phyloP scores from a whole-genome alignment of 2,888 invertebrate species.

The Holacanthella duospinosa region DNA sequence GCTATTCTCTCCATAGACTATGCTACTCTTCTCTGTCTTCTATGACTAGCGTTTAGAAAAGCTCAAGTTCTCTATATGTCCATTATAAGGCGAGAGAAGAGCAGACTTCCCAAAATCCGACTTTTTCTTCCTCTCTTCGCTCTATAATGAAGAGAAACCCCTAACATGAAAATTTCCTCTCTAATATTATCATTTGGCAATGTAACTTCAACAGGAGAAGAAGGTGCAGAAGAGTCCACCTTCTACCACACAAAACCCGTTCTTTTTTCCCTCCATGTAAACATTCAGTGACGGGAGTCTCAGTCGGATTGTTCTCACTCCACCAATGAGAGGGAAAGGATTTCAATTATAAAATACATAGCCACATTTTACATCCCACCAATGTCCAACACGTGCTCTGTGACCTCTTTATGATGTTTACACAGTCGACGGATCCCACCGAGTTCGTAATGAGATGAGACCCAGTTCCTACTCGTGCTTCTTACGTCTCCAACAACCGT shows the following conservation, averaged over 20 bases:
- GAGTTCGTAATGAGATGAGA: neutral
- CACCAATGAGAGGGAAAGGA: constrained; percentile 14
- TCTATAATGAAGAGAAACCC: constrained; percentile 26
- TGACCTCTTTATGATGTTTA: neutral
- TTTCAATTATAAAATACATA: constrained; percentile 26
- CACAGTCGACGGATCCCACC: neutral
- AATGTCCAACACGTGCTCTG: neutral
- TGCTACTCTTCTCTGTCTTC: neutral
- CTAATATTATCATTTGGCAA: constrained; percentile 34
- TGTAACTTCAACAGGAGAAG: constrained; percentile 30
- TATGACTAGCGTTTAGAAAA: neutral
- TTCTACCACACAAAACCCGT: neutral
- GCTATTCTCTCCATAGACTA: neutral
- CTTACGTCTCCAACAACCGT: too few species aligned
- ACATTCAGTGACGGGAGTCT: neutral
- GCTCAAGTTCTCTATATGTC: neutral
- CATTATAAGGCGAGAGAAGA: neutral
- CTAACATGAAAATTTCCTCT: constrained; percentile 28
- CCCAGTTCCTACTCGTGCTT: too few species aligned
- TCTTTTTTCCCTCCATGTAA: neutral
- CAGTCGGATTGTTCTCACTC: constrained; percentile 20
- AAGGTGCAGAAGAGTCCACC: constrained; percentile 16
- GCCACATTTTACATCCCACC: constrained; percentile 26
- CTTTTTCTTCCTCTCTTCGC: too few species aligned
- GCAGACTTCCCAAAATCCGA: too few species aligned